Base-by-base conservation (phyloP, 1,140 invertebrate genomes). In the Lordiphosa mommai region DNA sequence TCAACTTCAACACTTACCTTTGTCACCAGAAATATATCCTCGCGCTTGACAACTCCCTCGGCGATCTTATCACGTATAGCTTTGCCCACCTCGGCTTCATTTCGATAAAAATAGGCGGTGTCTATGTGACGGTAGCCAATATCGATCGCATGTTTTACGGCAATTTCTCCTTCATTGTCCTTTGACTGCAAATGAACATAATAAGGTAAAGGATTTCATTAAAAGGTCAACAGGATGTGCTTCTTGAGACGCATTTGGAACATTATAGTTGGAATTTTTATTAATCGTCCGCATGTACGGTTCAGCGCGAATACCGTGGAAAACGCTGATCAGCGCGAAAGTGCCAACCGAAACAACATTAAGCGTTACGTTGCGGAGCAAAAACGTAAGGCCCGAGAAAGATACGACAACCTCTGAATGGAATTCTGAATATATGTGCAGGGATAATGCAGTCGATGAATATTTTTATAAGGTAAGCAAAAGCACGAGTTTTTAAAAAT, bases 1-100 rank as follows among this genome's bases (percentile, higher is more conserved):
- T 88, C 66, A 0, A 91, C 7, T 3, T 27, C 23, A 7, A 27
- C 5, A 9, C 7, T 52, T 36, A 95, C 94, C 90, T 95, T 96
- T 13, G 93, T 94, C 0, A 92, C 92, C 38, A 99, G 91, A 87
- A 97, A 98, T 0, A 99, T 67, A 36, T 99, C 96, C 69, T 97
- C 94, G 60, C 97, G 91, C 67, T 92, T 93, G 16, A 94, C 90
- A 36, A 90, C 90, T 13, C 93, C 93, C 52, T 92, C 90, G 0
- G 88, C 88, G 37, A 96, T 91, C 64, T 93, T 92, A 14, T 91
- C 90, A 6, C 90, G 91, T 9, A 96, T 88, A 2, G 92, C 94
- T 33, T 91, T 90, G 1, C 94, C 95, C n/a, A 96, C 92, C 74
- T 95, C 94, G 30, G 88, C 87, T 85, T 96, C 94, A 87, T 96